Base-by-base conservation (phyloP, 1,140 invertebrate species). In the Chionoecetes opilio region DNA sequence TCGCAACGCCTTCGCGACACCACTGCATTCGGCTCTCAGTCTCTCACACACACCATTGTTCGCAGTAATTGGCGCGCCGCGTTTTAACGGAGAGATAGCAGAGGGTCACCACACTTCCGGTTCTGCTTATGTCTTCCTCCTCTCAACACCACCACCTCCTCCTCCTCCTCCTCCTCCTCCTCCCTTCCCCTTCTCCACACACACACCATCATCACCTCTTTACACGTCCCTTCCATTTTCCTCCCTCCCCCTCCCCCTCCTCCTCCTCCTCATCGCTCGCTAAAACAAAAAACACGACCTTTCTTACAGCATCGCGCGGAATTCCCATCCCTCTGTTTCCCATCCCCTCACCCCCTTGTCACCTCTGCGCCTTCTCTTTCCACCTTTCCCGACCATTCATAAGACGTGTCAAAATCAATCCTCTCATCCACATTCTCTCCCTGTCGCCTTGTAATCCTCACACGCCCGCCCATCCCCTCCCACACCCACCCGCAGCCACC, bases 31-130 rank as follows among this genome's bases (percentile, higher is more conserved):
- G 63, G 63, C 63, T 21, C 41, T 14, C 63, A 75, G 63, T 75
- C 63, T 75, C 63, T n/a, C n/a, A n/a, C n/a, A n/a, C n/a, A n/a
- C 63, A n/a, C 63, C 63, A 75, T 75, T 75, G 63, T 75, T 75
- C 63, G 21, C 21, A n/a, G 63, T n/a, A 26, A 75, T 21, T n/a
- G 63, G 21, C 63, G n/a, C 63, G 63, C 63, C 21, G 21, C 21
- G n/a, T n/a, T n/a, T 26, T 75, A 75, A 75, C 63, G 63, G 63
- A 26, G 41, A 1, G 26, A n/a, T 8, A 46, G 5, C 5, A 8
- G n/a, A n/a, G 63, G n/a, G 63, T 5, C n/a, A 75, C 6, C n/a
- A 75, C 63, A 75, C 63, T 21, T 75, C 63, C 63, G 21, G 63
- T 75, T 75, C 63, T 26, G 63, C 63, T 75, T 75, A 21, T 21